Percentiles rank a stretch among this genome's conserved stretches.
Evolutionary conservation across 2,113 vertebrate species (phyloP).

Genomic region (Channa maculata): DNA sequence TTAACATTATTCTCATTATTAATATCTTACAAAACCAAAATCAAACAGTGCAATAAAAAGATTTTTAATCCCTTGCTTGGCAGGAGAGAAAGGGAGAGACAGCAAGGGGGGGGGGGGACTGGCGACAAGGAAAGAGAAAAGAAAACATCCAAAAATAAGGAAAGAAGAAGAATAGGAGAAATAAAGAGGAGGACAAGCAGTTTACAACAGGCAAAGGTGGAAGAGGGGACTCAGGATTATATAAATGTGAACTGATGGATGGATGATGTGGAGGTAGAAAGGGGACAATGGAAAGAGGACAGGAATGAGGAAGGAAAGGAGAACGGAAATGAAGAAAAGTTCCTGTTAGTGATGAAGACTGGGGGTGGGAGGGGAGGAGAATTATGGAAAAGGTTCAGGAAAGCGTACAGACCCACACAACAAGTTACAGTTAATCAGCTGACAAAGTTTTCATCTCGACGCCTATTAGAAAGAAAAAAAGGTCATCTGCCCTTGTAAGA

Average conservation of each 20-base stretch:
- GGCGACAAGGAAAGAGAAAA: conserved; percentile 8
- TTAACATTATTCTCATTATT: conserved; percentile 77
- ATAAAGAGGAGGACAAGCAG: conserved; percentile 37
- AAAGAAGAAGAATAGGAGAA: conserved; percentile 19
- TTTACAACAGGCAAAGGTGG: conserved; percentile 27
- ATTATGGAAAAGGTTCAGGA: conserved; percentile 24
- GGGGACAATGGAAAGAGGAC: background rate
- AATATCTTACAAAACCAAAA: conserved; percentile 81
- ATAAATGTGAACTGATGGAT: conserved; percentile 18
- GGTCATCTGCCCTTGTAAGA: too few species aligned
- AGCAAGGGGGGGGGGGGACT: conserved; percentile 30
- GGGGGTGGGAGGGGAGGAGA: background rate
- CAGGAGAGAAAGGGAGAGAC: conserved; percentile 28
- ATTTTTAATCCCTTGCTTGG: conserved; percentile 56
- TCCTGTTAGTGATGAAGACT: background rate
- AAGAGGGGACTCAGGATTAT: conserved; percentile 32
- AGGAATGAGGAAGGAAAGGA: background rate
- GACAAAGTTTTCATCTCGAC: background rate
- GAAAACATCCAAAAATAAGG: conserved; percentile 46
- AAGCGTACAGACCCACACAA: conserved; percentile 1
- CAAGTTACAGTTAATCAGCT: conserved; percentile 1
- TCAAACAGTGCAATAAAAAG: conserved; percentile 84
- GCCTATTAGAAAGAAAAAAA: background rate
- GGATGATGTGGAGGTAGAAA: conserved; percentile 24
- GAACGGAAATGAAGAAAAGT: conserved; percentile 38